phyloP scores from a whole-genome alignment of 2,797 vertebrate genomes.

The Poeciliopsis infans region DNA sequence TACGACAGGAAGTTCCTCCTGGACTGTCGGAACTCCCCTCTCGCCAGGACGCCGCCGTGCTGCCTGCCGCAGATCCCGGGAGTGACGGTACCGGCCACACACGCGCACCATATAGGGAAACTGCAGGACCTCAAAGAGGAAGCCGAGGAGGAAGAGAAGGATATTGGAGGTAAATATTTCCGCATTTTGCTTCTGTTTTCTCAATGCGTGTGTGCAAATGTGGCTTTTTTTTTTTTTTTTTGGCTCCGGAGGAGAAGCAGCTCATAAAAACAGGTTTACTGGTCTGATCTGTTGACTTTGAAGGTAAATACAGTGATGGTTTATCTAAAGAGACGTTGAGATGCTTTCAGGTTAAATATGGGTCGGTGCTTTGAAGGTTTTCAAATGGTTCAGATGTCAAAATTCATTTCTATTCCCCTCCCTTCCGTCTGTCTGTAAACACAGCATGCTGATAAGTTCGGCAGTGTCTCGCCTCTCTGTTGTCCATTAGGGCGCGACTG shows the following conservation, averaged over 20 bases:
- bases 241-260: neutral
- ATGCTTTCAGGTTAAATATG: no score
- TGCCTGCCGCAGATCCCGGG: conserved; percentile 92
- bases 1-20: conserved; percentile 93
- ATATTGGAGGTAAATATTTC: conserved; percentile 82
- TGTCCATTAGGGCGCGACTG: conserved; percentile 47
- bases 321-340: neutral
- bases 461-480: conserved; percentile 9
- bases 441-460: conserved; percentile 27
- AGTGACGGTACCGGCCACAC: conserved; percentile 85
- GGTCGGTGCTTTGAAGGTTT: neutral
- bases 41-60: conserved; percentile 87
- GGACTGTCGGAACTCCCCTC: conserved; percentile 91
- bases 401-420: neutral
- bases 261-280: neutral
- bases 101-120: conserved; percentile 83
- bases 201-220: neutral
- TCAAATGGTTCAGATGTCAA: neutral
- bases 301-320: neutral
- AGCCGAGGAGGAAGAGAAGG: conserved; percentile 87
- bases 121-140: conserved; percentile 91
- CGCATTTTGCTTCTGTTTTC: neutral
- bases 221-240: neutral
- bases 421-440: neutral
- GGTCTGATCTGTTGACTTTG: neutral